These are phyloP conservation scores for Plebejus argus DNA, from an alignment of 2,888 invertebrate genomes.

Conservation along the genomic window DNA sequence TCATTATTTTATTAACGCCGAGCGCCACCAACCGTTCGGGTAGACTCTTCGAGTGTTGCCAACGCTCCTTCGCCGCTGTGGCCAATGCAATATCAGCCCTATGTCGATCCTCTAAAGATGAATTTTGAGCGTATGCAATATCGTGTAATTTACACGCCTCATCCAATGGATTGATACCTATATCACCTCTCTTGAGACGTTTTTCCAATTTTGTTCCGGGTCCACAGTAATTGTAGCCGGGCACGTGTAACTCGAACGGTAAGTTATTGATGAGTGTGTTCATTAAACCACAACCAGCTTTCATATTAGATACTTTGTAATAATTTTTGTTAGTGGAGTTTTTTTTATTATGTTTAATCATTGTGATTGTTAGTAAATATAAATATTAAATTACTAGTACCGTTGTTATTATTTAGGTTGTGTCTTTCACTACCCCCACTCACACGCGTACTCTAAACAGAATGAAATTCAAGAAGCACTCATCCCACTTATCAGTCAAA, in stretches of 20 bases:
- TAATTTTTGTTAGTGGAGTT: too few species aligned
- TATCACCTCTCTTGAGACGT: slow-evolving; percentile 20
- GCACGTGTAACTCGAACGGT: slow-evolving; percentile 45
- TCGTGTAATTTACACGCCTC: slow-evolving; percentile 28
- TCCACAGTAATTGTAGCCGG: slow-evolving; percentile 40
- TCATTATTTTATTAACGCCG: slow-evolving; percentile 36
- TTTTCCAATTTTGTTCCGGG: slow-evolving; percentile 28
- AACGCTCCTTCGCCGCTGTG: slow-evolving; percentile 48
- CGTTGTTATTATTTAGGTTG: too few species aligned
- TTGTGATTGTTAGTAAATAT: too few species aligned
- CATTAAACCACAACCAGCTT: too few species aligned
- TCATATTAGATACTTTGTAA: too few species aligned
- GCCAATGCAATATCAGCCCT: slow-evolving; percentile 52
- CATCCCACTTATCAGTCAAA: too few species aligned
- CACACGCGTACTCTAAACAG: too few species aligned
- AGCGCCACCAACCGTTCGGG: slow-evolving; percentile 34
- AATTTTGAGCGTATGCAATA: slow-evolving; percentile 33
- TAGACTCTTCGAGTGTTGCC: slow-evolving; percentile 31
- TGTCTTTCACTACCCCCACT: too few species aligned
- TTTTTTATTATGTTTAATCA: too few species aligned
- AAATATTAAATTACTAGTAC: too few species aligned
- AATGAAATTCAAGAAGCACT: too few species aligned
- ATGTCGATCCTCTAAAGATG: slow-evolving; percentile 45
- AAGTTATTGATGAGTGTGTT: slow-evolving; percentile 37
- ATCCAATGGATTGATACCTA: slow-evolving; percentile 25